phyloP scores from a whole-genome alignment of 2,888 invertebrate species.

The Dysmachus trigonus region DNA sequence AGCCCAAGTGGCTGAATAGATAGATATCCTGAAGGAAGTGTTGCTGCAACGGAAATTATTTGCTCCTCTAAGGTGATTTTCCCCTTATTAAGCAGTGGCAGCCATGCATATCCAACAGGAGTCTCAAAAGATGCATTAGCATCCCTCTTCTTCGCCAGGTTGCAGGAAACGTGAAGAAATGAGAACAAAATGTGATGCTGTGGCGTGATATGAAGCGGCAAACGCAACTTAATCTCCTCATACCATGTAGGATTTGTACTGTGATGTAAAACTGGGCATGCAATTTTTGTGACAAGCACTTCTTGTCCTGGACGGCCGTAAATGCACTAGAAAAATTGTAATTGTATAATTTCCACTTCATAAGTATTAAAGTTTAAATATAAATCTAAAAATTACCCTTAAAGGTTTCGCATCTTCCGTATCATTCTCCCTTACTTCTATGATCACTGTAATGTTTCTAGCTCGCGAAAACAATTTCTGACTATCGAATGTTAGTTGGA shows the following conservation, averaged over 20 bases:
- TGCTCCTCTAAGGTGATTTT: constrained; percentile 86
- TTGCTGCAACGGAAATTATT: constrained; percentile 84
- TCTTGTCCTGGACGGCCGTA: constrained; percentile 76
- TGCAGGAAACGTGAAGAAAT: constrained; percentile 95
- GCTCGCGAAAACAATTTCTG: constrained; percentile 93
- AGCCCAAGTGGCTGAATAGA: constrained; percentile 88
- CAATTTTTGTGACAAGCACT: constrained; percentile 73
- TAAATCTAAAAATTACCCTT: constrained; percentile 68
- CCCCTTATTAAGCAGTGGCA: constrained; percentile 85
- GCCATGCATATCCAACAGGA: constrained; percentile 94
- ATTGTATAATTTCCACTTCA: not conserved
- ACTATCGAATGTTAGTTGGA: constrained; percentile 84
- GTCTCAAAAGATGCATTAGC: constrained; percentile 75
- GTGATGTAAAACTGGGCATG: constrained; percentile 88
- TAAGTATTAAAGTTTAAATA: not conserved
- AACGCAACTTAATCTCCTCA: constrained; percentile 90
- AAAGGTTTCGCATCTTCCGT: constrained; percentile 75
- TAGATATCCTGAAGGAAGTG: constrained; percentile 89
- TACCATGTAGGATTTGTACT: constrained; percentile 89
- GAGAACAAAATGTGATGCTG: constrained; percentile 94
- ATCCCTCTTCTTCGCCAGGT: constrained; percentile 81
- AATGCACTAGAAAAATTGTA: constrained; percentile 69
- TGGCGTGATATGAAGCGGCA: constrained; percentile 85
- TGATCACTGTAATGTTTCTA: constrained; percentile 90
- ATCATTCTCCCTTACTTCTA: constrained; percentile 88